A percentile compares a stretch with the other conserved stretches of the same genome.
phyloP scores from a whole-genome alignment of 2,888 invertebrate genomes.

The Metacarcinus magister region DNA sequence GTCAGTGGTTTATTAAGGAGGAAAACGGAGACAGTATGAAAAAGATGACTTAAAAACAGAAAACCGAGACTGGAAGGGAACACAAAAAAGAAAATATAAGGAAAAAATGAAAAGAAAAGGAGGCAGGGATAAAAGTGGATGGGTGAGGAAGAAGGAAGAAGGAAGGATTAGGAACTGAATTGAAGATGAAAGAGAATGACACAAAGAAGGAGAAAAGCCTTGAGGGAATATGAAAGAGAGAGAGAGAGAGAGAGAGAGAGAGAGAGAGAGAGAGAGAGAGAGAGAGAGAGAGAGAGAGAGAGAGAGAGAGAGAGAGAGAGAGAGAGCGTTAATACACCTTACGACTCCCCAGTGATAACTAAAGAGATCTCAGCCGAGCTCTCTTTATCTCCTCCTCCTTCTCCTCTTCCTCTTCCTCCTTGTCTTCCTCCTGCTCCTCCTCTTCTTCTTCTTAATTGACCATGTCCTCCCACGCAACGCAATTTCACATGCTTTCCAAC shows the following conservation, averaged over 20 bases:
- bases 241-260: neutral
- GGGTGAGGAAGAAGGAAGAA: neutral
- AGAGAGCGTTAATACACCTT: constrained; percentile 8
- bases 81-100: too few relatives aligned
- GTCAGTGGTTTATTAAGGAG: too few relatives aligned
- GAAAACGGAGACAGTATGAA: too few relatives aligned
- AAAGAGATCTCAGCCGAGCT: neutral
- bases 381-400: neutral
- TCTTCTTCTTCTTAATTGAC: neutral
- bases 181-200: neutral
- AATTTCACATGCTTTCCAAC: neutral
- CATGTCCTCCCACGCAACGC: neutral
- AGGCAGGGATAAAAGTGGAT: too few relatives aligned
- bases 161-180: neutral
- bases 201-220: neutral
- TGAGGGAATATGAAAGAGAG: neutral
- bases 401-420: neutral
- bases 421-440: neutral
- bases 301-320: constrained; percentile 33
- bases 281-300: neutral
- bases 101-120: neutral
- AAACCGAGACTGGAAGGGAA: too few relatives aligned
- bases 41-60: too few relatives aligned
- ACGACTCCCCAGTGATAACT: constrained; percentile 8
- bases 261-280: neutral